Conservation (phyloP, 2,888 invertebrate species). For the Perithous albicinctus region DNA sequence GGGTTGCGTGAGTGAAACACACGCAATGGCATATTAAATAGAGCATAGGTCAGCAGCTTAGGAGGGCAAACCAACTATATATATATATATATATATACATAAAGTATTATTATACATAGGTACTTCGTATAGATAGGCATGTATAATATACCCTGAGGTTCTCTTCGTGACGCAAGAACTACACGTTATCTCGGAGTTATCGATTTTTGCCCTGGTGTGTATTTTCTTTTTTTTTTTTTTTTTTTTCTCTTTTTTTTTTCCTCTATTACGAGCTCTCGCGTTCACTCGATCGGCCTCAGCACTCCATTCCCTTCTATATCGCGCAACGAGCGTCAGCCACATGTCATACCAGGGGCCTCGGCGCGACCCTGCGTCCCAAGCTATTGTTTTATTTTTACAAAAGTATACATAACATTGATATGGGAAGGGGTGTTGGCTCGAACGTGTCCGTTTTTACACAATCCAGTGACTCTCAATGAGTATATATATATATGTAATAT, state of each 20-base stretch:
- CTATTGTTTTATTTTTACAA: slow-evolving; percentile 42
- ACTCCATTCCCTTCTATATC: slow-evolving; percentile 37
- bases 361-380: slow-evolving; percentile 31
- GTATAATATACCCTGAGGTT: slow-evolving; percentile 37
- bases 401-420: neutral
- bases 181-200: slow-evolving; percentile 51
- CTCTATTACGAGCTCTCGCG: slow-evolving; percentile 16
- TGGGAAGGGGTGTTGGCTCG: slow-evolving; percentile 11
- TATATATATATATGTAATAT: no score
- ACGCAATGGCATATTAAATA: neutral
- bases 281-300: slow-evolving; percentile 42
- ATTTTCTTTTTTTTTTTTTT: slow-evolving; percentile 15
- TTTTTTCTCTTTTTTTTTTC: slow-evolving; percentile 23
- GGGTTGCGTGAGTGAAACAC: neutral
- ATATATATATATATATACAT: neutral
- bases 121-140: neutral
- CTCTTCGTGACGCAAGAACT: slow-evolving; percentile 44
- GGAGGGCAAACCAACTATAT: slow-evolving; percentile 41
- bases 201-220: slow-evolving; percentile 51
- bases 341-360: slow-evolving; percentile 30
- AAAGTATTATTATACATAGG: slow-evolving; percentile 10
- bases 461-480: neutral
- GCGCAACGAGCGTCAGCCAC: slow-evolving; percentile 42
- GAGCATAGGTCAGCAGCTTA: slow-evolving; percentile 57
- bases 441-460: neutral